These are phyloP conservation scores for Eulacestoma nigropectus DNA, from an alignment of 2,113 vertebrate genomes.

Conservation along the genomic window DNA sequence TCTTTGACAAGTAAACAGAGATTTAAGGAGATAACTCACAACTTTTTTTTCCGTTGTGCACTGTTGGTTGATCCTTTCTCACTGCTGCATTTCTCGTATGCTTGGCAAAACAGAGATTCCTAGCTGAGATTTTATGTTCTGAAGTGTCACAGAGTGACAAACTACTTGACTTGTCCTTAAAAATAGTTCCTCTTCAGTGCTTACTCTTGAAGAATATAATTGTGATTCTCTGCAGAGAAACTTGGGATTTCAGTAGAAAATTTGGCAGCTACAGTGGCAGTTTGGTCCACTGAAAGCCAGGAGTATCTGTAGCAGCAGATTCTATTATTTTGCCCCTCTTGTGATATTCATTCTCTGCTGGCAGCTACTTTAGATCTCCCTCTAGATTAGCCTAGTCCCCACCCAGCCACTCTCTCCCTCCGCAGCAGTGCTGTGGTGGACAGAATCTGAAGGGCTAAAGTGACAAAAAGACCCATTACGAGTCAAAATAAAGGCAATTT, in stretches of 20 bases:
- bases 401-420: rapidly evolving
- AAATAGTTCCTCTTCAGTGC: neutral
- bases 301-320: neutral
- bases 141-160: neutral
- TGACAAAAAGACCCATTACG: neutral
- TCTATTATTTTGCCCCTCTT: neutral
- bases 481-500: neutral
- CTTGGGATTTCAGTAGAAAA: neutral
- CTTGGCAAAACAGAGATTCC: neutral
- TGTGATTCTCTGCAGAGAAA: neutral
- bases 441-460: neutral
- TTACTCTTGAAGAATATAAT: neutral
- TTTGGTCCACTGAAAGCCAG: neutral
- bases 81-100: neutral
- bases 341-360: neutral
- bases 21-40: neutral
- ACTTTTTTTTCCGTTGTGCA: neutral
- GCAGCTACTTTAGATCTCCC: neutral
- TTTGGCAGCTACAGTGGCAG: neutral
- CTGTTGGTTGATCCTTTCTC: neutral
- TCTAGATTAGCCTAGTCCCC: neutral
- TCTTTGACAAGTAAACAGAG: neutral
- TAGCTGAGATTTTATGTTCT: neutral
- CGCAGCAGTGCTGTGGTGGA: neutral
- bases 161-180: neutral